Evolutionary conservation across 2,113 vertebrate genomes (phyloP).

Genomic region (Ameiurus melas): DNA sequence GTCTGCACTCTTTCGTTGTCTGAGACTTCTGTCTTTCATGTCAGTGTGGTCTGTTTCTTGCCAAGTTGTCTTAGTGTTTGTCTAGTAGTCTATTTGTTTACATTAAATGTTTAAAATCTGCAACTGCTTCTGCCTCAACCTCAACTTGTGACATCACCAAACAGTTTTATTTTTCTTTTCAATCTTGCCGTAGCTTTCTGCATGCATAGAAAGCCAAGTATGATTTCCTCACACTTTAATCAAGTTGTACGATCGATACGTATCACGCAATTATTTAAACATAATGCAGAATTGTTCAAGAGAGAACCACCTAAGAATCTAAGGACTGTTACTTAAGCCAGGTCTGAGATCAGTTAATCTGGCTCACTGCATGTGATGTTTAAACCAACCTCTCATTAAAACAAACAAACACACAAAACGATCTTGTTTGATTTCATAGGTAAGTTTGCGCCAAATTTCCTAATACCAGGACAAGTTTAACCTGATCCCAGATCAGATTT

Average conservation of each 20-base stretch:
- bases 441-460: background rate
- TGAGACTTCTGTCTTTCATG: too few species aligned
- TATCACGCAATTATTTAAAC: background rate
- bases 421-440: too few species aligned
- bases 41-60: too few species aligned
- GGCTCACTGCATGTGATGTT: background rate
- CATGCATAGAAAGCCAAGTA: background rate
- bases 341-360: slow-evolving; percentile 1
- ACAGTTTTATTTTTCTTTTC: background rate
- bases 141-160: too few species aligned
- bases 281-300: background rate
- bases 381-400: background rate
- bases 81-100: too few species aligned
- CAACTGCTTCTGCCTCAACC: too few species aligned
- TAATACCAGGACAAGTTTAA: background rate
- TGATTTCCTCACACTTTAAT: background rate
- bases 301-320: background rate
- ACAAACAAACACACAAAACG: too few species aligned
- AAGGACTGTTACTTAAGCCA: background rate
- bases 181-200: background rate
- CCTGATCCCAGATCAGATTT: slow-evolving; percentile 14
- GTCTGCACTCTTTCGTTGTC: too few species aligned
- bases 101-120: too few species aligned
- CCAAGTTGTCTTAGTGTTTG: too few species aligned
- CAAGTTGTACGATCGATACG: background rate